These are phyloP conservation scores for Chouioia cunea DNA, from an alignment of 2,888 invertebrate genomes.

Conservation along the genomic window DNA sequence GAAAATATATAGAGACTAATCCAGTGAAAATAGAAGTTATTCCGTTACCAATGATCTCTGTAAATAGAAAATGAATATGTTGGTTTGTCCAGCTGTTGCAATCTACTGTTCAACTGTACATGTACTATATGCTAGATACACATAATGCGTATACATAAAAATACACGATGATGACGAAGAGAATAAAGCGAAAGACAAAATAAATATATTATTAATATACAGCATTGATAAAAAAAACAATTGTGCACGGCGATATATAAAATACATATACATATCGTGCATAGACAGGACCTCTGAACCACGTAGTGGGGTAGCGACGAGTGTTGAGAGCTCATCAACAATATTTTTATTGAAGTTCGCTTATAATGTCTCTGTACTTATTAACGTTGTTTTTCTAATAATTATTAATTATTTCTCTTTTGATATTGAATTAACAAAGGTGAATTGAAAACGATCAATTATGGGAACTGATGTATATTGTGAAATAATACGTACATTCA, in stretches of 20 bases:
- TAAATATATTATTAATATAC: conserved; percentile 32
- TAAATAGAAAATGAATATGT: conserved; percentile 27
- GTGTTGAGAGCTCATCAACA: conserved; percentile 46
- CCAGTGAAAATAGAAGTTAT: not conserved
- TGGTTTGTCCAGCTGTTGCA: conserved; percentile 63
- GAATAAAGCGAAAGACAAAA: conserved; percentile 35
- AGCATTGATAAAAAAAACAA: conserved; percentile 46
- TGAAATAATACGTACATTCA: conserved; percentile 28
- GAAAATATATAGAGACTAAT: not conserved
- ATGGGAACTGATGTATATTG: conserved; percentile 24
- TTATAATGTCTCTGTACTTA: not conserved
- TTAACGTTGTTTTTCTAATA: not conserved
- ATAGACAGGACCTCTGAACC: conserved; percentile 43
- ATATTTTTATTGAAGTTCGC: conserved; percentile 25
- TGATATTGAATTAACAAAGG: no score
- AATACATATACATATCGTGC: conserved; percentile 42
- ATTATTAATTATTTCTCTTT: no score
- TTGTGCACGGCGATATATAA: conserved; percentile 43
- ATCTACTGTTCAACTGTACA: conserved; percentile 65
- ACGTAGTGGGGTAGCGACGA: conserved; percentile 48
- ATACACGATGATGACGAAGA: conserved; percentile 40
- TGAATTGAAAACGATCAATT: not conserved
- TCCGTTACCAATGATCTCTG: conserved; percentile 12
- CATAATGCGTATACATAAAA: conserved; percentile 23
- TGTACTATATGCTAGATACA: conserved; percentile 51